These are phyloP conservation scores for Nesogale talazaci DNA, from an alignment of 2,113 vertebrate genomes.

Conservation along the genomic window DNA sequence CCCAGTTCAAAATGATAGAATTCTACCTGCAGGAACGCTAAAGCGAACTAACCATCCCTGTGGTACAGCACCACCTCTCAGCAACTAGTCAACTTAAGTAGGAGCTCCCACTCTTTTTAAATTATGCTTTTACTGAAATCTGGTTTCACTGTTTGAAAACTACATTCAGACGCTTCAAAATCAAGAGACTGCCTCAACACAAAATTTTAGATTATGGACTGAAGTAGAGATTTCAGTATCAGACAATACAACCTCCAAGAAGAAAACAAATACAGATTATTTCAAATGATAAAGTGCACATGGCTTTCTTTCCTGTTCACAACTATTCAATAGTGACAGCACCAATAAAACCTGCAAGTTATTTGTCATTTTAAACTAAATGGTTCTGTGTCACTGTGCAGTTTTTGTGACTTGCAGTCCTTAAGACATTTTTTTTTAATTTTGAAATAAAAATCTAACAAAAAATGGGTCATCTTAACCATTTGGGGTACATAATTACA, in stretches of 20 bases:
- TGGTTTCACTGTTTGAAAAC: constrained; percentile 28
- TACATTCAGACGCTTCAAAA: constrained; percentile 27
- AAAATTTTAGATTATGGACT: constrained; percentile 51
- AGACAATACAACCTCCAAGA: constrained; percentile 8
- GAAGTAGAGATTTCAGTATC: neutral
- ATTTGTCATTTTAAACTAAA: constrained; percentile 75
- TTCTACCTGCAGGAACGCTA: constrained; percentile 37
- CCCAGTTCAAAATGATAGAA: constrained; percentile 71
- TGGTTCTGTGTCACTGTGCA: constrained; percentile 54
- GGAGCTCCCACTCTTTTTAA: constrained; percentile 52
- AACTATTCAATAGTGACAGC: constrained; percentile 42
- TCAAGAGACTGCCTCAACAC: constrained; percentile 22
- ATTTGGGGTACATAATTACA: neutral
- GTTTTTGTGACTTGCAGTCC: neutral
- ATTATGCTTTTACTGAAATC: constrained; percentile 47
- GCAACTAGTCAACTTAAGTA: constrained; percentile 61
- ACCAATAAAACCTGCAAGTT: constrained; percentile 54
- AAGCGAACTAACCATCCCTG: neutral
- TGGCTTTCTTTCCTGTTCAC: constrained; percentile 45
- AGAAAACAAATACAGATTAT: constrained; percentile 37
- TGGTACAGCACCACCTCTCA: neutral
- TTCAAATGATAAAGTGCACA: constrained; percentile 3
- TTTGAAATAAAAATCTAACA: neutral
- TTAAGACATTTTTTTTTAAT: neutral
- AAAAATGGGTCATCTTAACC: neutral